phyloP scores from a whole-genome alignment of 1,140 invertebrate genomes.

The Brachionus rotundiformis region DNA sequence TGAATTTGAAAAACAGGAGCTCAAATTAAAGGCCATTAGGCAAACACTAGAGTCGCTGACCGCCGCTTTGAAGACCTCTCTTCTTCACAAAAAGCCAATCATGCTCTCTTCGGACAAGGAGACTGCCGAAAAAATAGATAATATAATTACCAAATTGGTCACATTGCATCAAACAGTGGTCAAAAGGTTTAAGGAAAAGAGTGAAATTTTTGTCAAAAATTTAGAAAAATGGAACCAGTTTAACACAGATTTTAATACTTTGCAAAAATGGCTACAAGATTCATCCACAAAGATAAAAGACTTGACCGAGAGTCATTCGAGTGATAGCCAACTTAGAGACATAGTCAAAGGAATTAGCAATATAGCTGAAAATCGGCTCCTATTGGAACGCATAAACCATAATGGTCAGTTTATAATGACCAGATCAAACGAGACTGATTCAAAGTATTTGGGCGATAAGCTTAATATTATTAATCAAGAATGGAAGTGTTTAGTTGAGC shows the following conservation, averaged over 20 bases:
- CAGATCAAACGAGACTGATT: background rate
- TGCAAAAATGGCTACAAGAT: slow-evolving; percentile 32
- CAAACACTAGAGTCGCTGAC: slow-evolving; percentile 36
- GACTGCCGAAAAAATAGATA: background rate
- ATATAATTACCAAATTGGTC: background rate
- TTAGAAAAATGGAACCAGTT: slow-evolving; percentile 25
- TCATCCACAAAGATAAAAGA: slow-evolving; percentile 3
- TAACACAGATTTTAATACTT: background rate
- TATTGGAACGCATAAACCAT: slow-evolving; percentile 27
- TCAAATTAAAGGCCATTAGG: slow-evolving; percentile 36
- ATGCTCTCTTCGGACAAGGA: background rate
- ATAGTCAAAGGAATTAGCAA: background rate
- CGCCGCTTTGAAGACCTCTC: background rate
- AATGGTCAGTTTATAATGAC: slow-evolving; percentile 27
- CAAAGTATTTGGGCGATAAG: slow-evolving; percentile 13
- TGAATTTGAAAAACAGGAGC: slow-evolving; percentile 51
- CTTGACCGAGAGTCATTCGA: background rate
- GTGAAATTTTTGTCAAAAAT: slow-evolving; percentile 18
- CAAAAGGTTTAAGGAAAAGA: slow-evolving; percentile 36
- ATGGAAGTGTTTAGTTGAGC: slow-evolving; percentile 43
- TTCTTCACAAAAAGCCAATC: slow-evolving; percentile 31
- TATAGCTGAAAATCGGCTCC: slow-evolving; percentile 3
- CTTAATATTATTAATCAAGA: background rate
- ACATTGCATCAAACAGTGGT: slow-evolving; percentile 33
- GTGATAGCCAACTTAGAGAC: slow-evolving; percentile 2